Percentiles rank a stretch among this genome's conserved stretches.
Conservation (phyloP, 2,797 vertebrate species). For the Fundulus diaphanus region DNA sequence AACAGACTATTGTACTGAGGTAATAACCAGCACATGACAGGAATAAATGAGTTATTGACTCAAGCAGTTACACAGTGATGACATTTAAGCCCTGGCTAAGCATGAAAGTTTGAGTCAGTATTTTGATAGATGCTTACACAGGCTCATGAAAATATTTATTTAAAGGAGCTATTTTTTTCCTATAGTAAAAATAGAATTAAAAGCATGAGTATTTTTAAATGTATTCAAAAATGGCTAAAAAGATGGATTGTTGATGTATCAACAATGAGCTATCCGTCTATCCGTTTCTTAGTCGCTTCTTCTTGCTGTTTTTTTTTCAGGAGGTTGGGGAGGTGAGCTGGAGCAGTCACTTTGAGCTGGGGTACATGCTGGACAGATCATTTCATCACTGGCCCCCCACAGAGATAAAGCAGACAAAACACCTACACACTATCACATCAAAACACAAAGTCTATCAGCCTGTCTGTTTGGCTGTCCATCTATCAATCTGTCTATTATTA, state of each 20-base stretch:
- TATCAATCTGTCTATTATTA: no score
- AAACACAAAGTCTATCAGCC: no score
- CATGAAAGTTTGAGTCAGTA: slow-evolving; percentile 22
- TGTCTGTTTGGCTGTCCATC: neutral
- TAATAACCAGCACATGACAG: slow-evolving; percentile 47
- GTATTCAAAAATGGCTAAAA: neutral
- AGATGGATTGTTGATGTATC: neutral
- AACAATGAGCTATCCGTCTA: no score
- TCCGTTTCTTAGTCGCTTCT: neutral
- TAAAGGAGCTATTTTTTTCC: no score
- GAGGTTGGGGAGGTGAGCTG: neutral
- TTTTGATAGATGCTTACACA: slow-evolving; percentile 4
- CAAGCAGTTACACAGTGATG: slow-evolving; percentile 42
- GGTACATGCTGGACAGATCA: neutral
- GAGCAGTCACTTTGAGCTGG: neutral
- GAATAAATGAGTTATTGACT: slow-evolving; percentile 56
- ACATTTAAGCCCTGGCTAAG: slow-evolving; percentile 50
- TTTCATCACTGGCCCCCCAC: neutral
- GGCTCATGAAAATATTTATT: neutral
- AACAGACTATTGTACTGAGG: slow-evolving; percentile 51
- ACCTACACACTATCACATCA: no score
- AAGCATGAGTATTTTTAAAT: neutral
- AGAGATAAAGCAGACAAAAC: neutral
- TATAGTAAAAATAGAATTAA: neutral
- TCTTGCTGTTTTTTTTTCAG: neutral